Evolutionary conservation across 1,140 invertebrate genomes (phyloP), one percentile per base, ranked within the genome.

Genomic region (Hylyphantes graminicola): DNA sequence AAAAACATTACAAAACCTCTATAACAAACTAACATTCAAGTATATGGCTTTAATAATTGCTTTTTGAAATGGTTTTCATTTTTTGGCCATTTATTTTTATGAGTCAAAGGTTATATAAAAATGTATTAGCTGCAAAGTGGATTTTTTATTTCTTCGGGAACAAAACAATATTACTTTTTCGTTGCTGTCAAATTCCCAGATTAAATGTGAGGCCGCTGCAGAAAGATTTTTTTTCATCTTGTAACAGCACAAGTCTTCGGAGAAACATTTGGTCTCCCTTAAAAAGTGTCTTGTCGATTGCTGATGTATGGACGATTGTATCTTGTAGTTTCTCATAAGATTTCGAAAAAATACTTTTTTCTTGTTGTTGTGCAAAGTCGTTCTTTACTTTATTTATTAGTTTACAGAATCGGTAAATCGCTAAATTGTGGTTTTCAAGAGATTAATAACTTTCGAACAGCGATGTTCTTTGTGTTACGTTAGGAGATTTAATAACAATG

Each of bases 401-500:
- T 83, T 75, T 75, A 74, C 51, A 83, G 72, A 11, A 61, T 15
- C 70, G 61, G 59, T 74, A 83, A 83, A 83, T 83, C 80, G 72
- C 80, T 74, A 81, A 83, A 83, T 83, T 83, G 80, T 83, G 80
- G 80, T 83, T 83, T 83, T 83, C 80, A 74, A 83, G 80, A 83
- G 80, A 83, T 83, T 83, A 83, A 83, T 83, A 83, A 83, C 70
- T 83, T 75, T 83, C 61, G 5, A 57, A 13, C 54, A 54, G n/a
- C 54, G 61, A 21, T 19, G 54, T 48, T 80, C 59, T 35, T 70
- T 73, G 50, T 53, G 55, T 73, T 57, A 55, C 21, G 53, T 57
- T 12, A 15, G 53, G n/a, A 57, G 72, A 74, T 74, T 74, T 74
- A 74, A 74, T 74, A 74, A 74, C 72, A 51, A 74, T 53, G 67